A percentile compares a stretch with the other conserved stretches of the same genome.
Conservation (phyloP, 2,113 vertebrate species). For the Atherinomorus stipes region DNA sequence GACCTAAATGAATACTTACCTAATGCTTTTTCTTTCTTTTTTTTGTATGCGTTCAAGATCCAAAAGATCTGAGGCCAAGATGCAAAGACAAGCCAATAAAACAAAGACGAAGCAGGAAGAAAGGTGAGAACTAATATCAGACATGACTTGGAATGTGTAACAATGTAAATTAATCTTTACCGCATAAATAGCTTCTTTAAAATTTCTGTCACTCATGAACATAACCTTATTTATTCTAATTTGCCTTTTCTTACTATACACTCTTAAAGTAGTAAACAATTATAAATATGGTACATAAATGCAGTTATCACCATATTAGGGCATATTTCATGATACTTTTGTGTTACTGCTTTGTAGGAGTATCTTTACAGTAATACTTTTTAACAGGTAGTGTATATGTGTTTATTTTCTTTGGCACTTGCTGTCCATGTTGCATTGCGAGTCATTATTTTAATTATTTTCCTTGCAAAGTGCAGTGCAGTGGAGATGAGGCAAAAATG, state of each 20-base stretch:
- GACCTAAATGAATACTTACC: background rate
- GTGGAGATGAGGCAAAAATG: slow-evolving; percentile 1
- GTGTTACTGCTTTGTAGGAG: too few species aligned
- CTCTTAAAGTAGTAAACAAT: too few species aligned
- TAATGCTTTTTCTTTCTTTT: slow-evolving; percentile 19
- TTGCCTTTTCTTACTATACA: too few species aligned
- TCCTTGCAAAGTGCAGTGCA: background rate
- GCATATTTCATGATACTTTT: too few species aligned
- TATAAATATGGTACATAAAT: too few species aligned
- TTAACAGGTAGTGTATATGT: background rate
- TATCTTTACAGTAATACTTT: too few species aligned
- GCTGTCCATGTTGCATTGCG: slow-evolving; percentile 9
- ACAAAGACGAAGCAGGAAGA: slow-evolving; percentile 88
- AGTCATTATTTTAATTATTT: slow-evolving; percentile 22
- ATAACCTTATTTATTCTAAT: too few species aligned
- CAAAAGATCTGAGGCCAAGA: slow-evolving; percentile 80
- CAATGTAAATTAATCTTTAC: background rate
- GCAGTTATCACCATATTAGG: too few species aligned
- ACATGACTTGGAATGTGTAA: background rate
- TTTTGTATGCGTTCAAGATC: slow-evolving; percentile 62
- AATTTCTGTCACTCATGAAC: too few species aligned
- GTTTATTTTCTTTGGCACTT: background rate
- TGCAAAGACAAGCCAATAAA: slow-evolving; percentile 83
- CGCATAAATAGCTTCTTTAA: too few species aligned
- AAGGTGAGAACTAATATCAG: slow-evolving; percentile 80